phyloP scores from a whole-genome alignment of 1,140 invertebrate species.

The Amphibalanus amphitrite region DNA sequence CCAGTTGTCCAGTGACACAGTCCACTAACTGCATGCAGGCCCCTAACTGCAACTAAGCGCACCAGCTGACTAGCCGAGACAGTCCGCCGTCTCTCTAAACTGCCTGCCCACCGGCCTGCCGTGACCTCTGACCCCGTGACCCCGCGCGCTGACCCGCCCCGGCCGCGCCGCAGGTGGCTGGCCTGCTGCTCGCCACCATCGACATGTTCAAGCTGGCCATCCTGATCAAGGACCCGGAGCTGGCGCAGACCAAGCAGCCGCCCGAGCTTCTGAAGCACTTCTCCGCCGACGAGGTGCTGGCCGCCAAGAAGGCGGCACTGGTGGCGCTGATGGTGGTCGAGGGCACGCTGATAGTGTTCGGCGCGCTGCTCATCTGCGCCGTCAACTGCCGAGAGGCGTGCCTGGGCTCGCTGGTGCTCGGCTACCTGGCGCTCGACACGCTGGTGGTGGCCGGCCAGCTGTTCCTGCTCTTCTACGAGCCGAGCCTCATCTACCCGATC shows the following conservation, averaged over 20 bases:
- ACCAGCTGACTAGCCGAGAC: no score
- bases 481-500: neutral
- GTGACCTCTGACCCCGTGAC: no score
- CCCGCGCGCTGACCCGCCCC: no score
- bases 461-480: neutral
- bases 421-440: neutral
- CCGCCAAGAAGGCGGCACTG: neutral
- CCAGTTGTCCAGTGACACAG: no score
- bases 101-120: no score
- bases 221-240: neutral
- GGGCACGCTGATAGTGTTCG: neutral
- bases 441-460: neutral
- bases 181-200: neutral
- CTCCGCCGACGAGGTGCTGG: neutral
- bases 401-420: neutral
- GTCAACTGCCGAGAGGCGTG: neutral
- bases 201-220: constrained; percentile 5
- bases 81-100: no score
- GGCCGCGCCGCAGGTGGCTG: neutral
- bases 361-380: neutral
- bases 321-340: neutral
- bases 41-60: no score
- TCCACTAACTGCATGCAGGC: no score
- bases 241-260: neutral
- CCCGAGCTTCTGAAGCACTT: neutral